These are phyloP conservation scores for Drosophila mauritiana DNA, from an alignment of 1,140 invertebrate species.

Conservation along the genomic window DNA sequence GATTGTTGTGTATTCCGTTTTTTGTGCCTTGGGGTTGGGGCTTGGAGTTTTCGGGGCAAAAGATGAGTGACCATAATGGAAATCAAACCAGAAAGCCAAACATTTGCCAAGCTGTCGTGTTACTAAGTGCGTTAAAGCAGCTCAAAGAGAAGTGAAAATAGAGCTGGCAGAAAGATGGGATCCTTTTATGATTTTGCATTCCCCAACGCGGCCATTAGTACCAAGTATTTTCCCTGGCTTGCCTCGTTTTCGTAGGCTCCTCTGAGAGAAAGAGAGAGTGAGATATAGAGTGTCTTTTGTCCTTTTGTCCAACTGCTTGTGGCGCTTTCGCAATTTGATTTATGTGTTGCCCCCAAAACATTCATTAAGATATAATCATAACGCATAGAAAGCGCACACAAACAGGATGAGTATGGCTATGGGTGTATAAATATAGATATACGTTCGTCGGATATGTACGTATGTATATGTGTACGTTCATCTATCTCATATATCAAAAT, in stretches of 20 bases:
- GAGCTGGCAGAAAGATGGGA: neutral
- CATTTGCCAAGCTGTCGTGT: conserved; percentile 76
- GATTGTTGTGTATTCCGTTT: conserved; percentile 29
- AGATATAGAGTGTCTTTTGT: conserved; percentile 23
- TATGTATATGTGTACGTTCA: neutral
- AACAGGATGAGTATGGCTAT: conserved; percentile 18
- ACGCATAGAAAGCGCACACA: conserved; percentile 55
- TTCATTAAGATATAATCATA: conserved; percentile 82
- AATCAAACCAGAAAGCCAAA: conserved; percentile 75
- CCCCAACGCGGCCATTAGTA: conserved; percentile 65
- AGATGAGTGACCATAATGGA: conserved; percentile 54
- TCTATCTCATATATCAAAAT: conserved; percentile 26
- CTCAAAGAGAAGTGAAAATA: conserved; percentile 4
- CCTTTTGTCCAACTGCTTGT: conserved; percentile 70
- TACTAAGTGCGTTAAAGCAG: conserved; percentile 50
- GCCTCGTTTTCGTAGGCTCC: conserved; percentile 31
- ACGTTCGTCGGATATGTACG: neutral
- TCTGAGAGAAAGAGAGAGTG: neutral
- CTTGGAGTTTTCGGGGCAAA: neutral
- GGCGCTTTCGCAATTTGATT: conserved; percentile 80
- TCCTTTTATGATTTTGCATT: conserved; percentile 72
- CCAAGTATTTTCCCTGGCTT: conserved; percentile 17
- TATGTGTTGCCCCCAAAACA: conserved; percentile 76
- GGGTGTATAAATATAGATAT: neutral
- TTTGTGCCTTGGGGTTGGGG: too few relatives aligned